phyloP scores from a whole-genome alignment of 2,888 invertebrate species.

The Masnerella sp. region DNA sequence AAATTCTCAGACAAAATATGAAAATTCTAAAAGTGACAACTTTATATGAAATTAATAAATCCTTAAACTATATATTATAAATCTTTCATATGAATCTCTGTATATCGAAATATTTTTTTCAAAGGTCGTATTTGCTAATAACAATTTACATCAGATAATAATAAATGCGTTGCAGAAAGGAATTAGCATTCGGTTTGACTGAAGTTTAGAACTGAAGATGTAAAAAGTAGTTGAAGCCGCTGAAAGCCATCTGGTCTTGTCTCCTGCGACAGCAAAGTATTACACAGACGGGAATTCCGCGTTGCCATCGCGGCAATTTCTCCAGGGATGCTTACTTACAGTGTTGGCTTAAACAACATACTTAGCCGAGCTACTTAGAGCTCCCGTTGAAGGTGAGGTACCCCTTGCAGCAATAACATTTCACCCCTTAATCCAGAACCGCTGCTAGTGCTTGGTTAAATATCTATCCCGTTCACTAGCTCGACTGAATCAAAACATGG shows the following conservation, averaged over 20 bases:
- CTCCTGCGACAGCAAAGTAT: slow-evolving; percentile 48
- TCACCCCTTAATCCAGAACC: slow-evolving; percentile 76
- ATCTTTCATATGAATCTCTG: too few relatives aligned
- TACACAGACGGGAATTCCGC: slow-evolving; percentile 17
- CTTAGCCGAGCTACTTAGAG: slow-evolving; percentile 77
- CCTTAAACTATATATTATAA: too few relatives aligned
- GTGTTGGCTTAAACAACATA: slow-evolving; percentile 78
- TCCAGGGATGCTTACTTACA: slow-evolving; percentile 74
- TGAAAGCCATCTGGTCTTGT: slow-evolving; percentile 57
- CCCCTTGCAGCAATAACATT: slow-evolving; percentile 78
- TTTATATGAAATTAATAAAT: too few relatives aligned
- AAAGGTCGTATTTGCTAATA: too few relatives aligned
- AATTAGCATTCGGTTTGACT: slow-evolving; percentile 12
- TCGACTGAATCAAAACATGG: slow-evolving; percentile 68
- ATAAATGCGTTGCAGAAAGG: neutral
- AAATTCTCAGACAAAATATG: too few relatives aligned
- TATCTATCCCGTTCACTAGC: slow-evolving; percentile 68
- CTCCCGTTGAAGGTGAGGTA: slow-evolving; percentile 72
- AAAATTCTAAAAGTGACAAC: too few relatives aligned
- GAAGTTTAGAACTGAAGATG: slow-evolving; percentile 19
- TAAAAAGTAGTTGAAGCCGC: slow-evolving; percentile 34
- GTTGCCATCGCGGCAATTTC: slow-evolving; percentile 69
- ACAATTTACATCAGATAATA: too few relatives aligned
- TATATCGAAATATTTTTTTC: too few relatives aligned
- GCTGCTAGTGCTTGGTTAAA: slow-evolving; percentile 74